A percentile compares a stretch with the other conserved stretches of the same genome.
Evolutionary conservation across 1,140 invertebrate genomes (phyloP).

Genomic region (Pogonognathellus flavescens): DNA sequence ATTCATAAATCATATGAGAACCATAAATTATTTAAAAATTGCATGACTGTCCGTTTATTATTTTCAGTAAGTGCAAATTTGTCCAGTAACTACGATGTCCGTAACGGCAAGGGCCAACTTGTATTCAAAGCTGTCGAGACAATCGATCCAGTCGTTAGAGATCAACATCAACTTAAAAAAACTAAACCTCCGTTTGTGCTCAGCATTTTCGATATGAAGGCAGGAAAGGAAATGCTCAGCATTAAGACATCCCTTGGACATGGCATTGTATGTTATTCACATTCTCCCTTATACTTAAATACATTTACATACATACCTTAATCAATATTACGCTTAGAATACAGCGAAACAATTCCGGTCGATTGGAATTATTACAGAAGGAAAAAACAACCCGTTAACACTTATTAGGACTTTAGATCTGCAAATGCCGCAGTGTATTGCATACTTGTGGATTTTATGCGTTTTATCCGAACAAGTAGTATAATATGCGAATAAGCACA

Average conservation of each 20-base stretch:
- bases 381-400: too few species aligned
- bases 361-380: too few species aligned
- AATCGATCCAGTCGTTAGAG: constrained; percentile 52
- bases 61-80: constrained; percentile 30
- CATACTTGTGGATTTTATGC: too few species aligned
- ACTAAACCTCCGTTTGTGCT: constrained; percentile 57
- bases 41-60: not conserved
- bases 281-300: not conserved
- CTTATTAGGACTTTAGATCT: too few species aligned
- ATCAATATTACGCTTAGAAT: too few species aligned
- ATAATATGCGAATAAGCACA: too few species aligned
- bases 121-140: constrained; percentile 55
- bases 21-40: not conserved
- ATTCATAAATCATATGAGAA: not conserved
- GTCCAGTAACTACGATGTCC: constrained; percentile 46
- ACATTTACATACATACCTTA: too few species aligned
- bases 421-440: too few species aligned
- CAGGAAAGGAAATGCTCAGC: constrained; percentile 56
- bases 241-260: constrained; percentile 51
- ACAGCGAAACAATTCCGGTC: too few species aligned
- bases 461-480: too few species aligned
- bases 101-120: constrained; percentile 54
- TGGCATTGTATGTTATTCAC: constrained; percentile 47
- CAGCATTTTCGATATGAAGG: constrained; percentile 57
- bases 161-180: constrained; percentile 47